These are phyloP conservation scores for Trypoxylon attenuatum DNA, from an alignment of 2,888 invertebrate species.

Conservation along the genomic window DNA sequence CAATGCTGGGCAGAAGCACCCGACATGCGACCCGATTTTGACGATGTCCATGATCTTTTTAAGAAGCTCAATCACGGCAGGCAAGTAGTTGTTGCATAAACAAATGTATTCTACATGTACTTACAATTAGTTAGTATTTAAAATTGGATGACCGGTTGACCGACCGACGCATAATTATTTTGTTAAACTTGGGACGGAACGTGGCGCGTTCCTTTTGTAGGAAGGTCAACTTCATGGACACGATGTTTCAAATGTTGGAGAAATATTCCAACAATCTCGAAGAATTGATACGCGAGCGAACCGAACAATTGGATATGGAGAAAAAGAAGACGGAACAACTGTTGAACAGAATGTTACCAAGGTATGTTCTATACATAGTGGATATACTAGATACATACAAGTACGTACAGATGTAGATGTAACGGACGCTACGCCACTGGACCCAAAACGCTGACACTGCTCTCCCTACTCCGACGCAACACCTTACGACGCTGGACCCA, in stretches of 20 bases:
- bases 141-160: no score
- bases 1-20: slow-evolving; percentile 97
- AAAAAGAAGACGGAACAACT: slow-evolving; percentile 96
- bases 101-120: no score
- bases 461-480: no score
- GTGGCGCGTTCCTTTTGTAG: slow-evolving; percentile 72
- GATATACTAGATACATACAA: neutral
- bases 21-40: slow-evolving; percentile 92
- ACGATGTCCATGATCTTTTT: slow-evolving; percentile 88
- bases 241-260: slow-evolving; percentile 97
- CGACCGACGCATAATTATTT: no score
- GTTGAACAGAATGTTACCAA: slow-evolving; percentile 91
- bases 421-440: no score
- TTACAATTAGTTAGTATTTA: no score
- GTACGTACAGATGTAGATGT: neutral
- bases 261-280: slow-evolving; percentile 97
- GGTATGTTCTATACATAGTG: slow-evolving; percentile 75
- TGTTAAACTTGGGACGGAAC: neutral
- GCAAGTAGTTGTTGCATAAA: no score
- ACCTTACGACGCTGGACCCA: no score
- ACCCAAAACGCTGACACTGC: no score
- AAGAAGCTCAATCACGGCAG: slow-evolving; percentile 94
- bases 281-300: slow-evolving; percentile 92
- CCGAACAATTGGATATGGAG: slow-evolving; percentile 94
- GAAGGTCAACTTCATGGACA: slow-evolving; percentile 96